Conservation (phyloP, 2,797 vertebrate genomes). For the Antrozous pallidus region DNA sequence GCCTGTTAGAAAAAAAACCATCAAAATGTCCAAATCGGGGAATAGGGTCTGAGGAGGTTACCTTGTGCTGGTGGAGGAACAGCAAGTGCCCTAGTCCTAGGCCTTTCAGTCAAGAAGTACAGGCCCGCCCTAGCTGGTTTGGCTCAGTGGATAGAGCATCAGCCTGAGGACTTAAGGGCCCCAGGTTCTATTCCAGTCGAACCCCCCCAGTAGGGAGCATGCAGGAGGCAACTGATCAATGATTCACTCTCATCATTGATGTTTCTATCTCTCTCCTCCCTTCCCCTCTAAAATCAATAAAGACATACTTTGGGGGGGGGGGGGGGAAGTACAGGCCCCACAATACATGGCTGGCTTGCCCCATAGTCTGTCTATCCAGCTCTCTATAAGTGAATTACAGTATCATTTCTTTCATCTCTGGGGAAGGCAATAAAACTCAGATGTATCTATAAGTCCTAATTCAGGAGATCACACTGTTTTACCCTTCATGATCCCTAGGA, state of each 20-base stretch:
- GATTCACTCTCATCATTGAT: too few species aligned
- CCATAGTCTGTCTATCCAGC: background rate
- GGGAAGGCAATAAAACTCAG: background rate
- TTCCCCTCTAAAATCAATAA: too few species aligned
- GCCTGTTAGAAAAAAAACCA: constrained; percentile 51
- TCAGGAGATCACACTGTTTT: background rate
- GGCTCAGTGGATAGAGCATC: too few species aligned
- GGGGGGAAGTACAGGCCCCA: background rate
- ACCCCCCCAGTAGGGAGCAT: too few species aligned
- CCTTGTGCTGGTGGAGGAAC: background rate
- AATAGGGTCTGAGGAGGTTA: background rate
- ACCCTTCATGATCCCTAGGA: background rate
- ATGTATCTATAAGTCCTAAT: background rate
- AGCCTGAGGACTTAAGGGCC: too few species aligned
- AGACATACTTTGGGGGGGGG: too few species aligned
- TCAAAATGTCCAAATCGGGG: background rate
- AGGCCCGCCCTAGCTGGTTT: too few species aligned
- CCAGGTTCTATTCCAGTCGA: too few species aligned
- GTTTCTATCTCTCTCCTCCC: too few species aligned
- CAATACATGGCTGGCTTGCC: background rate
- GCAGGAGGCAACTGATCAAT: too few species aligned
- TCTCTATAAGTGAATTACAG: background rate
- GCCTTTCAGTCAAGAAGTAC: background rate
- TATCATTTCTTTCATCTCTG: background rate
- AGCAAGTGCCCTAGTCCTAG: background rate